Evolutionary conservation across 2,888 invertebrate genomes (phyloP).

Genomic region (Chrysolina haemoptera): DNA sequence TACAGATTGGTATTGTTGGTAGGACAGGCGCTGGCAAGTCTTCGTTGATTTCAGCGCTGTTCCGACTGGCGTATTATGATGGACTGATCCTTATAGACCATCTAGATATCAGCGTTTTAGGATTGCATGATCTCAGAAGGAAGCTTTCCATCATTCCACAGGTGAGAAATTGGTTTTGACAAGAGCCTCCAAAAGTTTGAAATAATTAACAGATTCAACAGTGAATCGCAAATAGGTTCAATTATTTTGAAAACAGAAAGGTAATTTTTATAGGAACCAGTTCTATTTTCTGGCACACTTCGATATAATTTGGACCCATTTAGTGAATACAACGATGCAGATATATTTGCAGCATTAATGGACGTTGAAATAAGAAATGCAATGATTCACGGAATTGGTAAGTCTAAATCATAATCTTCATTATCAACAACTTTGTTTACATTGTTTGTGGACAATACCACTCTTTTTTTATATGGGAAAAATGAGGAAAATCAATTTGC

Average conservation of each 20-base stretch:
- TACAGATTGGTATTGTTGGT: constrained; percentile 73
- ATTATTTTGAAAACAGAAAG: not conserved
- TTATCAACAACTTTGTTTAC: too few relatives aligned
- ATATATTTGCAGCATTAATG: constrained; percentile 60
- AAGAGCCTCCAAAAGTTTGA: too few relatives aligned
- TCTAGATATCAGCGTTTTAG: constrained; percentile 68
- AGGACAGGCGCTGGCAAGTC: constrained; percentile 76
- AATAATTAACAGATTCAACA: too few relatives aligned
- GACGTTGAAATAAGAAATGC: constrained; percentile 71
- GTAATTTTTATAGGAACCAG: constrained; percentile 73
- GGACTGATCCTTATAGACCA: constrained; percentile 74
- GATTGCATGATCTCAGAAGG: constrained; percentile 73
- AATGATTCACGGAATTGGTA: constrained; percentile 67
- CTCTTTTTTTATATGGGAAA: too few relatives aligned
- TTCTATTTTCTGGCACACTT: constrained; percentile 77
- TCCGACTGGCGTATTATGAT: constrained; percentile 72
- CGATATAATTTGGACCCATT: constrained; percentile 80
- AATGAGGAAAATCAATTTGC: too few relatives aligned
- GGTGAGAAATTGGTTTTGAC: constrained; percentile 48
- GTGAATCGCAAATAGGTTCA: too few relatives aligned
- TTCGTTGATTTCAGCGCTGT: constrained; percentile 72
- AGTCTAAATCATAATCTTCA: constrained; percentile 5
- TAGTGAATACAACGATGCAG: constrained; percentile 67
- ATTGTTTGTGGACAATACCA: too few relatives aligned
- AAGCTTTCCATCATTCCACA: constrained; percentile 78